A percentile compares a stretch with the other conserved stretches of the same genome.
Conservation (phyloP, 2,888 invertebrate genomes). For the Diloba caeruleocephala region DNA sequence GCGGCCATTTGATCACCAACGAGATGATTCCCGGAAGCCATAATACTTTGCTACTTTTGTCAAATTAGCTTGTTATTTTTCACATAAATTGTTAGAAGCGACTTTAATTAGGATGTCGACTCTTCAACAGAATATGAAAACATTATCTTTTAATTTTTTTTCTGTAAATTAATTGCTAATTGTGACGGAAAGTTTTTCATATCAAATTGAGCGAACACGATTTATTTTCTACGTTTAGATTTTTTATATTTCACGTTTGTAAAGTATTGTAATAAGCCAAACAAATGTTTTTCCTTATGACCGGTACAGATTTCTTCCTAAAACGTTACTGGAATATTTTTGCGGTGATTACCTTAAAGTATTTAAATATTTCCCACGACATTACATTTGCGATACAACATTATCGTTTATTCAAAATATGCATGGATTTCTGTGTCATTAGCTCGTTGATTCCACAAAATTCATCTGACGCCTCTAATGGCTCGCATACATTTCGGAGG, state of each 20-base stretch:
- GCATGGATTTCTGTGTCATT: conserved; percentile 59
- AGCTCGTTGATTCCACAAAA: conserved; percentile 67
- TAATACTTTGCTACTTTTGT: conserved; percentile 76
- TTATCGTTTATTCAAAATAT: conserved; percentile 49
- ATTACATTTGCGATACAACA: conserved; percentile 20
- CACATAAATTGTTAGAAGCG: conserved; percentile 65
- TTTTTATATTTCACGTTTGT: not conserved
- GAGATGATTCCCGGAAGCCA: conserved; percentile 80
- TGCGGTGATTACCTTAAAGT: conserved; percentile 8
- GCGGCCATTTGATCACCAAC: conserved; percentile 81
- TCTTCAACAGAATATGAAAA: conserved; percentile 27
- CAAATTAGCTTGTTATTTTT: conserved; percentile 74
- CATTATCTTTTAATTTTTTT: conserved; percentile 30
- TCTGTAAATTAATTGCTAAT: conserved; percentile 27
- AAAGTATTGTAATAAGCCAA: not conserved
- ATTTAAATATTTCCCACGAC: conserved; percentile 42
- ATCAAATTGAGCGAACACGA: conserved; percentile 6
- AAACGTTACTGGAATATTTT: conserved; percentile 11
- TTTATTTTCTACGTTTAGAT: not conserved
- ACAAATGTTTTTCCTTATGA: conserved; percentile 3
- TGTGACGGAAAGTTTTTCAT: conserved; percentile 14
- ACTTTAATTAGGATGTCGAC: conserved; percentile 64
- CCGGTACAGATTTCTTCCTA: conserved; percentile 9
- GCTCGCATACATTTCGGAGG: conserved; percentile 64
- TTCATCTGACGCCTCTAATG: conserved; percentile 68